Conservation (phyloP, 2,113 vertebrate genomes). For the Hemiprocne comata region DNA sequence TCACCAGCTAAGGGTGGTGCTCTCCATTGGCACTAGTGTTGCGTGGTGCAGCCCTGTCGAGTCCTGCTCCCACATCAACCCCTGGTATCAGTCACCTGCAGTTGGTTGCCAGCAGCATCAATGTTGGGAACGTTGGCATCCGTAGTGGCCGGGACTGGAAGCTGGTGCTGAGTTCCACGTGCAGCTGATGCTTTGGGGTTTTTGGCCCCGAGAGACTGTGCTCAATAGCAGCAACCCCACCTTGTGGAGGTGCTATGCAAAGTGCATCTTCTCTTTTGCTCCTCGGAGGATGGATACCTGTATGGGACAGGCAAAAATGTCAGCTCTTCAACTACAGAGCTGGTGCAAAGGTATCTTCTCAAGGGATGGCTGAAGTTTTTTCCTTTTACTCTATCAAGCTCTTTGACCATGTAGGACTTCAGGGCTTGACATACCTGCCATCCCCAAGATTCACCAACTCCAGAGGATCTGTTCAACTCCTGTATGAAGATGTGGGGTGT, state of each 20-base stretch:
- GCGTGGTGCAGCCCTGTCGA: background rate
- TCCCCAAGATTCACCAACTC: background rate
- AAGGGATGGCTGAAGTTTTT: background rate
- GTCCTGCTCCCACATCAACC: background rate
- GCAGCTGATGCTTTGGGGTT: background rate
- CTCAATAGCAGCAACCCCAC: background rate
- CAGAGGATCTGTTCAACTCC: background rate
- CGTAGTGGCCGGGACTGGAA: background rate
- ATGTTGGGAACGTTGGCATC: background rate
- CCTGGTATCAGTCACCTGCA: background rate
- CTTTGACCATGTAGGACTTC: background rate
- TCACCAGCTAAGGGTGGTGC: background rate
- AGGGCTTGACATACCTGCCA: background rate
- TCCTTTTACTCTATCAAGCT: background rate
- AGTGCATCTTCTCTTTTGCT: background rate
- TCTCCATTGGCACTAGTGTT: background rate
- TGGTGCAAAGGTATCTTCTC: background rate
- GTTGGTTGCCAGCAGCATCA: background rate
- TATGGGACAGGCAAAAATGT: background rate
- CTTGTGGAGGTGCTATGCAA: background rate
- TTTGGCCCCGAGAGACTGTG: background rate
- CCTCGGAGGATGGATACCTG: background rate
- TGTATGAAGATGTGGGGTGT: background rate
- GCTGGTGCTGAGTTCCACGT: background rate
- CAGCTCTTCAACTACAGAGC: background rate